Conservation (phyloP, 1,140 invertebrate genomes). For the Drosophila triauraria region DNA sequence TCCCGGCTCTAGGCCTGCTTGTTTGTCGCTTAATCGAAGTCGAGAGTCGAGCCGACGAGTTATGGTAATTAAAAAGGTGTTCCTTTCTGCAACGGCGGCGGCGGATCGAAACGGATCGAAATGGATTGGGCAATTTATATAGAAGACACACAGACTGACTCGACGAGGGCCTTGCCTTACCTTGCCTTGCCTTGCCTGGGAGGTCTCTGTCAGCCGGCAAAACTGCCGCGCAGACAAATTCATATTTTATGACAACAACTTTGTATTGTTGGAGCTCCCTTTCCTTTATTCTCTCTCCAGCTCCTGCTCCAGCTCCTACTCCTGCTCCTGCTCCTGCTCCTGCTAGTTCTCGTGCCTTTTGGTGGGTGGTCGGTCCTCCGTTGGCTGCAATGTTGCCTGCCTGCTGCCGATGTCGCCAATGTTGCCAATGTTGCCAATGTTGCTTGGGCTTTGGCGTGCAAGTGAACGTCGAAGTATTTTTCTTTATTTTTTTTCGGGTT, state of each 20-base stretch:
- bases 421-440: slow-evolving; percentile 4
- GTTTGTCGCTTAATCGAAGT: slow-evolving; percentile 78
- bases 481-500: background rate
- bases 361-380: slow-evolving; percentile 52
- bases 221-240: slow-evolving; percentile 65
- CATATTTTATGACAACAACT: slow-evolving; percentile 81
- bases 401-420: slow-evolving; percentile 5
- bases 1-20: slow-evolving; percentile 48
- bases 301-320: background rate
- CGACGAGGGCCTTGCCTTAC: background rate
- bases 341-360: slow-evolving; percentile 51
- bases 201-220: slow-evolving; percentile 45
- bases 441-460: slow-evolving; percentile 26
- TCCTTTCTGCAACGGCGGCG: slow-evolving; percentile 66
- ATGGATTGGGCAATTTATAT: slow-evolving; percentile 33
- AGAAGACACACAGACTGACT: background rate
- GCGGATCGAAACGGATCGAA: slow-evolving; percentile 36
- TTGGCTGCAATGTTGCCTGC: slow-evolving; percentile 30
- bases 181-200: slow-evolving; percentile 44
- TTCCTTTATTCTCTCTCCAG: background rate
- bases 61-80: slow-evolving; percentile 84
- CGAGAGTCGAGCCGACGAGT: slow-evolving; percentile 74
- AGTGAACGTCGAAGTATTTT: slow-evolving; percentile 50
- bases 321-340: background rate
- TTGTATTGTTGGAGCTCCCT: slow-evolving; percentile 28